These are phyloP conservation scores for Pseudomyrmex concolor DNA, from an alignment of 1,140 invertebrate species.

Conservation along the genomic window DNA sequence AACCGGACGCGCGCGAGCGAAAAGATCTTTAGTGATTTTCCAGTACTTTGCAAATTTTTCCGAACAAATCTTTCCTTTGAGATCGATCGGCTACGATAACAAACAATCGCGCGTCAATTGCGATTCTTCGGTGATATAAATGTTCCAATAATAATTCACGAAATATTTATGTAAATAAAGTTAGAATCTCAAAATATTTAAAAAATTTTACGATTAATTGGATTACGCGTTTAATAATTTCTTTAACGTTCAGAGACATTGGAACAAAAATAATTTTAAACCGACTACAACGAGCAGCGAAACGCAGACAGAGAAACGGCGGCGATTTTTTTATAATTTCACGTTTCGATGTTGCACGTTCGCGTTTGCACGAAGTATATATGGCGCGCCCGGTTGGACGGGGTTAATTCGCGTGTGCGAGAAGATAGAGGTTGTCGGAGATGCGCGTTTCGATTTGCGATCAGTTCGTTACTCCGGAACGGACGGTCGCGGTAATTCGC, in stretches of 20 bases:
- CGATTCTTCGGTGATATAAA: neutral
- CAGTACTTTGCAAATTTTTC: neutral
- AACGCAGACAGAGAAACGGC: neutral
- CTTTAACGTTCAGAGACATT: neutral
- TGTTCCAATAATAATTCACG: too few relatives aligned
- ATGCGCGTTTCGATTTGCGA: constrained; percentile 53
- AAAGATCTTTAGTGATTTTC: constrained; percentile 26
- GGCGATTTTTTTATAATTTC: neutral
- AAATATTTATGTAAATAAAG: too few relatives aligned
- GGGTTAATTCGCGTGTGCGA: constrained; percentile 46
- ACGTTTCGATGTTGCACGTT: constrained; percentile 31
- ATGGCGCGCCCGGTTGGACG: neutral
- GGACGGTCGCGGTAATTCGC: constrained; percentile 13
- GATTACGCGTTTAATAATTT: too few relatives aligned
- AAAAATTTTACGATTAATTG: too few relatives aligned
- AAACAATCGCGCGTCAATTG: constrained; percentile 9
- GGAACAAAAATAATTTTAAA: neutral
- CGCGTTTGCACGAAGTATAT: constrained; percentile 9
- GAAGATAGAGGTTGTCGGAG: constrained; percentile 19
- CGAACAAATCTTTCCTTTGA: neutral
- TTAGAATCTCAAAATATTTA: too few relatives aligned
- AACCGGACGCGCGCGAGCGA: neutral
- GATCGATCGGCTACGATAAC: neutral
- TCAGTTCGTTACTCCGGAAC: constrained; percentile 57
- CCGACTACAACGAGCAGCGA: constrained; percentile 8